These are phyloP conservation scores for Nerophis lumbriciformis DNA, from an alignment of 2,113 vertebrate genomes.

Conservation along the genomic window DNA sequence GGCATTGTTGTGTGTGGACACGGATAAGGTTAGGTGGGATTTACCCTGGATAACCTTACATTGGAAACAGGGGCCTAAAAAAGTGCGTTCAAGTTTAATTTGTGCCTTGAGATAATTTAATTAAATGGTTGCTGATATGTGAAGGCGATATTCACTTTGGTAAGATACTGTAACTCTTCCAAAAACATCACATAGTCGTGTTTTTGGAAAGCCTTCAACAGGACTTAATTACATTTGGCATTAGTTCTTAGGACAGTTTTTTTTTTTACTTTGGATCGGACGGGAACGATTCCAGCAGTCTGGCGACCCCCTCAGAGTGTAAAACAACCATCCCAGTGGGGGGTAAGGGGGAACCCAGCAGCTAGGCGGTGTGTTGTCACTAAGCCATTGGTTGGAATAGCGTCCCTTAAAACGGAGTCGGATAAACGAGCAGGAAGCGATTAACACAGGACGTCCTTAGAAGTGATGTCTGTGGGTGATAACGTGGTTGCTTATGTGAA, in stretches of 20 bases:
- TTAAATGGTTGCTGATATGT: too few species aligned
- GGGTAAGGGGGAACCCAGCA: slow-evolving; percentile 35
- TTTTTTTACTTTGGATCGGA: slow-evolving; percentile 54
- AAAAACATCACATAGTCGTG: slow-evolving; percentile 33
- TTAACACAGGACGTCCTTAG: slow-evolving; percentile 21
- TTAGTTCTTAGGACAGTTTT: slow-evolving; percentile 32
- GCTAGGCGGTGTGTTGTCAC: too few species aligned
- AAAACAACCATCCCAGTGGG: slow-evolving; percentile 49
- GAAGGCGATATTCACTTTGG: too few species aligned
- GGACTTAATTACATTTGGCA: slow-evolving; percentile 54
- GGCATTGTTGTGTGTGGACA: too few species aligned
- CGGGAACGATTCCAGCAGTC: slow-evolving; percentile 55
- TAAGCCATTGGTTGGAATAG: neutral
- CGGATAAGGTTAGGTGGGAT: too few species aligned
- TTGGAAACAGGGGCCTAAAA: too few species aligned
- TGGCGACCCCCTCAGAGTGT: slow-evolving; percentile 49
- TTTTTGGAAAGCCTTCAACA: slow-evolving; percentile 47
- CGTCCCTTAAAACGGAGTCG: slow-evolving; percentile 16
- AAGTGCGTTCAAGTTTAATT: too few species aligned
- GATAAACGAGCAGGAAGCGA: slow-evolving; percentile 32
- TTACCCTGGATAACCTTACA: too few species aligned
- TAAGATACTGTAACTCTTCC: slow-evolving; percentile 24
- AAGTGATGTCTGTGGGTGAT: slow-evolving; percentile 38
- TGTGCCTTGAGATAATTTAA: too few species aligned
- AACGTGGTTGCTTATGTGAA: slow-evolving; percentile 36